Evolutionary conservation across 2,888 invertebrate species (phyloP), one percentile per base, ranked within the genome.

Genomic region (Ormyrus thymus): DNA sequence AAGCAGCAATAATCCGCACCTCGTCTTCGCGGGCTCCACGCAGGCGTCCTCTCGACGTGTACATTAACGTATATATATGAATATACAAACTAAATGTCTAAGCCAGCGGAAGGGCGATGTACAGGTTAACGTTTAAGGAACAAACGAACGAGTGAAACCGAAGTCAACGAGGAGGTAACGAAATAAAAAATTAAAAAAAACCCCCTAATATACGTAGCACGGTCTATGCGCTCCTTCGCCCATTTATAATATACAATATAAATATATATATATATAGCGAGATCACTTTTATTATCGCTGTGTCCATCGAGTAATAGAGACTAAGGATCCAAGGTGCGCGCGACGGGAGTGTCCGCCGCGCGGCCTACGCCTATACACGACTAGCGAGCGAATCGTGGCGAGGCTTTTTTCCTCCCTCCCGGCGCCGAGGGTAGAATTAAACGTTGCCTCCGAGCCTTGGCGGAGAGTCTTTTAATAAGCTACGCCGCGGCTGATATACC

Each of bases 1-100:
- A 64, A 70, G 50, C 74, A 70, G 74, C 74, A 70, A 78, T 78
- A 78, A 78, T n/a, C 29, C 45, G 45, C 56, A 66, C 53, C 65
- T 66, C 65, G 65, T 70, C 64, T 58, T 71, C 45, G 71, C 65
- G 59, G 13, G 68, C 29, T 51, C 43, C 8, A 6, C 48, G 50
- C 70, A 29, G 10, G n/a, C 48, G 4, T 29, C 29, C 29, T 10
- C 13, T 7, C 8, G 7, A 45, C 55, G 55, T 11, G 48, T 58
- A 45, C 3, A 29, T 29, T 29, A 29, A 4, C n/a, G 29, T 29
- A 29, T 29, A n/a, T 55, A 3, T 64, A 46, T 48, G 48, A 43
- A 29, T 29, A 50, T 45, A 10, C 43, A 69, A 58, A 56, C 61
- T 50, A 56, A 55, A n/a, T 59, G n/a, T 29, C 29, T 13, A 8